These are phyloP conservation scores for Anoplius nigerrimus DNA, from an alignment of 2,888 invertebrate species.

Conservation along the genomic window DNA sequence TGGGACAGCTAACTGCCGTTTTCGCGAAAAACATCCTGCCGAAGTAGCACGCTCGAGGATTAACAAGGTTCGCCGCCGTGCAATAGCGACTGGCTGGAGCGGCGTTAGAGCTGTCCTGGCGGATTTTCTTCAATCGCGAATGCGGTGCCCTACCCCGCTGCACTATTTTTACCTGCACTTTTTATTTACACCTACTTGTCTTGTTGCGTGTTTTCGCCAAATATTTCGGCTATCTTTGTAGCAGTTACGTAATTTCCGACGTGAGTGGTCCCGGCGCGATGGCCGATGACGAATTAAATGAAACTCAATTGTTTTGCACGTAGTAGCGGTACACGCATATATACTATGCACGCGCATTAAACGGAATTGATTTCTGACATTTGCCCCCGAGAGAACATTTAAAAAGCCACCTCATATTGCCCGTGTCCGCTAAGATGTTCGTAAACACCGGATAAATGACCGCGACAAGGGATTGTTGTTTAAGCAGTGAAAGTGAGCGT, in stretches of 20 bases:
- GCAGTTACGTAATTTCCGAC: conserved; percentile 64
- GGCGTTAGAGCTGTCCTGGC: conserved; percentile 27
- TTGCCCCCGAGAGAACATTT: conserved; percentile 22
- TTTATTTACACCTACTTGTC: conserved; percentile 56
- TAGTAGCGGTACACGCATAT: conserved; percentile 39
- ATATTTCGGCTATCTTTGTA: conserved; percentile 61
- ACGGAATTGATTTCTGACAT: conserved; percentile 56
- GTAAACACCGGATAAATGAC: conserved; percentile 16
- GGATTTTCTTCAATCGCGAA: conserved; percentile 43
- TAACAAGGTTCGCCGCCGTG: too few relatives aligned
- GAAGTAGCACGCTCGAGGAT: too few relatives aligned
- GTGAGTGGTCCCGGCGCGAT: conserved; percentile 53
- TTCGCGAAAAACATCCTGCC: too few relatives aligned
- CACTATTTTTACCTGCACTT: conserved; percentile 65
- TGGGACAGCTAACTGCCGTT: conserved; percentile 34
- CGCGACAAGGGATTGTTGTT: conserved; percentile 45
- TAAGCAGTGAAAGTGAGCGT: conserved; percentile 42
- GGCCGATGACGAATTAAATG: conserved; percentile 51
- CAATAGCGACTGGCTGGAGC: too few relatives aligned
- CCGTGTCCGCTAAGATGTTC: conserved; percentile 28
- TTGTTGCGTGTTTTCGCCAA: conserved; percentile 59
- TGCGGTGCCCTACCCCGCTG: conserved; percentile 56
- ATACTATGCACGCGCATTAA: conserved; percentile 37
- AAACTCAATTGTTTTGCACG: conserved; percentile 50
- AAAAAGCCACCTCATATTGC: conserved; percentile 18